Evolutionary conservation across 2,113 vertebrate genomes (phyloP).

Genomic region (Ranitomeya imitator): DNA sequence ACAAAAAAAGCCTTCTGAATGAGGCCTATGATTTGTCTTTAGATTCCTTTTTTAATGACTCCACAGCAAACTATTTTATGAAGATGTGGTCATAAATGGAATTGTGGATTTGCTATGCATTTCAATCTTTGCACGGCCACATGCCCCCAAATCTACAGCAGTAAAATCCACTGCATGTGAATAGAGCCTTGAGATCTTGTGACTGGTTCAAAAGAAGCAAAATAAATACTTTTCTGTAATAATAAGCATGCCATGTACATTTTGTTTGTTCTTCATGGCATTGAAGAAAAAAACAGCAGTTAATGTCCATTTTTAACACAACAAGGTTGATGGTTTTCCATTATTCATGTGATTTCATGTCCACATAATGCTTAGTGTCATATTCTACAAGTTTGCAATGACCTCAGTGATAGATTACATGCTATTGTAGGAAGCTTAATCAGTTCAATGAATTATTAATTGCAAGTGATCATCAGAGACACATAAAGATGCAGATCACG

Average conservation of each 20-base stretch:
- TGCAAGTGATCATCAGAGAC: neutral
- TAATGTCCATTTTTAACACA: neutral
- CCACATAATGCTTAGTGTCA: conserved; percentile 21
- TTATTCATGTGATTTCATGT: conserved; percentile 24
- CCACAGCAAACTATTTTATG: too few species aligned
- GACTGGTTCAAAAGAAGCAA: neutral
- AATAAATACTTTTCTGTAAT: too few species aligned
- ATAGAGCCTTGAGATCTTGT: neutral
- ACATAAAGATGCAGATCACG: neutral
- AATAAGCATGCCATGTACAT: too few species aligned
- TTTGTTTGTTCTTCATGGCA: neutral
- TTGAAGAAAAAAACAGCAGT: neutral
- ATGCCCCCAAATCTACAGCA: neutral
- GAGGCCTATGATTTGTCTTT: too few species aligned
- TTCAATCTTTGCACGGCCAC: too few species aligned
- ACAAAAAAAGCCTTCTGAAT: too few species aligned
- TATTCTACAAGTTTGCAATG: conserved; percentile 32
- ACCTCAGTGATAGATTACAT: conserved; percentile 15
- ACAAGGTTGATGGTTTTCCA: neutral
- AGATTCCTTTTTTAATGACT: too few species aligned
- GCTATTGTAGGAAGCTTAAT: conserved; percentile 20
- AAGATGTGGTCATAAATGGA: too few species aligned
- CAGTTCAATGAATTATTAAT: conserved; percentile 27
- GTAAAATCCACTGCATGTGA: neutral
- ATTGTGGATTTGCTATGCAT: too few species aligned